phyloP scores from a whole-genome alignment of 1,140 invertebrate genomes.

The Calliphora vicina region DNA sequence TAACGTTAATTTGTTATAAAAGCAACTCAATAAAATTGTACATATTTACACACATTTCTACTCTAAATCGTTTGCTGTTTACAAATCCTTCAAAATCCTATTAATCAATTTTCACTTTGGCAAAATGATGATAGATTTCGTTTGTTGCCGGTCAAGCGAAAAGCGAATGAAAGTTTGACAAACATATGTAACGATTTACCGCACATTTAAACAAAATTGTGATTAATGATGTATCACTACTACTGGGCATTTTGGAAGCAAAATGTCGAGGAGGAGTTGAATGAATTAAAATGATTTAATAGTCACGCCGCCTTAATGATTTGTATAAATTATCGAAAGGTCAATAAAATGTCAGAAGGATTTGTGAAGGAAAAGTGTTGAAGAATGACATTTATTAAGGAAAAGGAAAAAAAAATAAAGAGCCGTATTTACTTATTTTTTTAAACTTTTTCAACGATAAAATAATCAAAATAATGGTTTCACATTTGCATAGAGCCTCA shows the following conservation, averaged over 20 bases:
- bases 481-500: too few species aligned
- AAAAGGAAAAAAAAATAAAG: too few species aligned
- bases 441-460: too few species aligned
- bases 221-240: slow-evolving; percentile 8
- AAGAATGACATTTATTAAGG: too few species aligned
- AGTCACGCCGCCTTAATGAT: not conserved
- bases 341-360: not conserved
- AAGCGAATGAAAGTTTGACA: not conserved
- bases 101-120: not conserved
- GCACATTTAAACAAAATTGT: slow-evolving; percentile 5
- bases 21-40: too few species aligned
- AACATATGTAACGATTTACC: slow-evolving; percentile 29
- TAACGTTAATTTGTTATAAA: too few species aligned
- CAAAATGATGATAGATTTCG: too few species aligned
- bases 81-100: not conserved
- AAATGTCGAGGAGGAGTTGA: not conserved
- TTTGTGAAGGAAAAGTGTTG: too few species aligned
- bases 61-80: not conserved
- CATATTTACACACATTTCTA: too few species aligned
- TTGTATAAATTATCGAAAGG: slow-evolving; percentile 12
- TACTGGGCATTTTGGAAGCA: not conserved
- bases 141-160: not conserved
- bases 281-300: not conserved
- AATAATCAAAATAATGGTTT: too few species aligned
- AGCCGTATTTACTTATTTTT: too few species aligned